Conservation (phyloP, 2,888 invertebrate species). For the Hymenopus coronatus region DNA sequence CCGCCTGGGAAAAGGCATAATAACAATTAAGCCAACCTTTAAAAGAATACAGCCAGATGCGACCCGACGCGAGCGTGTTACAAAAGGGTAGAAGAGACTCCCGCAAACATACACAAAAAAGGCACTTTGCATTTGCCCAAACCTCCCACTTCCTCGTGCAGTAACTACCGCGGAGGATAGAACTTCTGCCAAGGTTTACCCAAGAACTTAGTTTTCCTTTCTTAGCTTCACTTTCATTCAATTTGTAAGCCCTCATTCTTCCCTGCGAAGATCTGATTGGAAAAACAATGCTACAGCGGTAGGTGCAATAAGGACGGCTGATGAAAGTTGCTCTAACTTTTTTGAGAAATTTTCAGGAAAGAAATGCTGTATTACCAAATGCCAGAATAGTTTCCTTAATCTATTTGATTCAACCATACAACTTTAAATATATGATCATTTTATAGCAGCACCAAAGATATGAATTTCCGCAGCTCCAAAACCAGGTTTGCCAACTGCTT, state of each 20-base stretch:
- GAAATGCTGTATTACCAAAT: background rate
- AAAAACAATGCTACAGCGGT: background rate
- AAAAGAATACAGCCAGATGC: background rate
- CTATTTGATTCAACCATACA: too few relatives aligned
- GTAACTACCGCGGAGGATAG: background rate
- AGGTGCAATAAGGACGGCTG: background rate
- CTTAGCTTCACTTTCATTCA: background rate
- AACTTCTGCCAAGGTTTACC: background rate
- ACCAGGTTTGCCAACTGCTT: too few relatives aligned
- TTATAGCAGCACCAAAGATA: too few relatives aligned
- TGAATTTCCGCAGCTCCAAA: too few relatives aligned
- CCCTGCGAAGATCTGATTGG: background rate
- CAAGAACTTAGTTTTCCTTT: background rate
- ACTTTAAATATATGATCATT: too few relatives aligned
- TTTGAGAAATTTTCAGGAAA: background rate
- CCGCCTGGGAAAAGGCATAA: background rate
- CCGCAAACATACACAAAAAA: background rate
- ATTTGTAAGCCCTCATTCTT: background rate
- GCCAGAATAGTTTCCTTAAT: too few relatives aligned
- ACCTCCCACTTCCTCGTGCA: background rate
- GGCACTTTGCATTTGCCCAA: background rate
- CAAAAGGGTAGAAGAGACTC: background rate
- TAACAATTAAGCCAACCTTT: background rate
- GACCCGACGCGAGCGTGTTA: background rate
- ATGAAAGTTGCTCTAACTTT: background rate